phyloP scores from a whole-genome alignment of 2,113 vertebrate species.

The Grantiella picta region DNA sequence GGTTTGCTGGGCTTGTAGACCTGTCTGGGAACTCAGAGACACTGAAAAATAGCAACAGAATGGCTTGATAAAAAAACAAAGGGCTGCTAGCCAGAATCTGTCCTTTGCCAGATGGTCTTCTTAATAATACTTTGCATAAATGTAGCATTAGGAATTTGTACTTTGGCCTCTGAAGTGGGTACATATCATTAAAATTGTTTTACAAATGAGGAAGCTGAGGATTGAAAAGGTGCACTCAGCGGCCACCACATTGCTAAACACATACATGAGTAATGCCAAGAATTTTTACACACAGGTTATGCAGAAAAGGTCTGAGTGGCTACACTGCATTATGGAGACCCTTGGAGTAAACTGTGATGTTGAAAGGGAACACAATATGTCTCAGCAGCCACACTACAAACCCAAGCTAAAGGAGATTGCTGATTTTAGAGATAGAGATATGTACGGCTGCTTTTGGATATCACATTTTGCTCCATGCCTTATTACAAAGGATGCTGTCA shows the following conservation, averaged over 20 bases:
- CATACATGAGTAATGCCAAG: not conserved
- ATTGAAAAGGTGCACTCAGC: not conserved
- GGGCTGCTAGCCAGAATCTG: constrained; percentile 35
- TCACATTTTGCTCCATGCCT: not conserved
- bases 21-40: not conserved
- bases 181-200: not conserved
- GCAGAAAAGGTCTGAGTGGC: not conserved
- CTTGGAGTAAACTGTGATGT: not conserved
- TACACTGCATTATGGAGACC: not conserved
- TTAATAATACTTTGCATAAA: constrained; percentile 38
- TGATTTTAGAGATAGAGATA: not conserved
- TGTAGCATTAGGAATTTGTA: constrained; percentile 26
- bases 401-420: not conserved
- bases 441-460: not conserved
- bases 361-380: not conserved
- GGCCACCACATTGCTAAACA: not conserved
- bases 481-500: not conserved
- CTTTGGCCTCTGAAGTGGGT: constrained; percentile 28
- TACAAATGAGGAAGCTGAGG: not conserved
- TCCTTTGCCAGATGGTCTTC: constrained; percentile 43
- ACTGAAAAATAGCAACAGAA: constrained; percentile 16
- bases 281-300: not conserved
- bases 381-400: not conserved
- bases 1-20: constrained; percentile 21
- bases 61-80: constrained; percentile 17